Conservation (phyloP, 2,888 invertebrate genomes). For the Adela reaumurella region DNA sequence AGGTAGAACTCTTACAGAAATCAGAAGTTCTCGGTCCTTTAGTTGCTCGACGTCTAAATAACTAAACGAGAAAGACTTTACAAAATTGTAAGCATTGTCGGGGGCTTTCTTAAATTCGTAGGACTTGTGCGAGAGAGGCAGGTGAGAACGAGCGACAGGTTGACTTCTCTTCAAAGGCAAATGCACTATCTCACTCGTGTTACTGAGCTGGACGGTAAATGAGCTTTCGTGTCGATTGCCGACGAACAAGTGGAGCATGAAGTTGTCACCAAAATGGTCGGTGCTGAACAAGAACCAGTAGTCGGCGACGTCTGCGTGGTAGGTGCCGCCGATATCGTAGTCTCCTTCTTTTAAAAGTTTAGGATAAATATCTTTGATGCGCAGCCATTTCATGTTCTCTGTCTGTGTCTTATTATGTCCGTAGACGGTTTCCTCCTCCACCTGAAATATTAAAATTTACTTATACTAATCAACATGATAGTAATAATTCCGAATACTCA, state of each 20-base stretch:
- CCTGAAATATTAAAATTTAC: too few relatives aligned
- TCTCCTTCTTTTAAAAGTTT: conserved; percentile 34
- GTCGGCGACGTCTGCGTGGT: conserved; percentile 28
- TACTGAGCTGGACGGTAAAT: conserved; percentile 24
- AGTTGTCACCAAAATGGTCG: conserved; percentile 26
- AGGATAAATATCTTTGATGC: conserved; percentile 28
- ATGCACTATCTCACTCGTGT: conserved; percentile 20
- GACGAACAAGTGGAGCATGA: conserved; percentile 34
- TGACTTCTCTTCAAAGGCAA: conserved; percentile 21
- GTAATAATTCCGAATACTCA: too few relatives aligned
- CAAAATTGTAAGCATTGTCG: conserved; percentile 18
- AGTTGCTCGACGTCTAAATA: conserved; percentile 30
- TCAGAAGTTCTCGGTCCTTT: conserved; percentile 27
- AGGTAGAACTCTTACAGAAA: conserved; percentile 22
- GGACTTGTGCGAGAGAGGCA: conserved; percentile 21
- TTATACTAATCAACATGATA: too few relatives aligned
- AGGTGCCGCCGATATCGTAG: conserved; percentile 41
- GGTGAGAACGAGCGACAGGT: conserved; percentile 15
- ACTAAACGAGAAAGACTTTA: conserved; percentile 33
- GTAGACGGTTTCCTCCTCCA: conserved; percentile 13
- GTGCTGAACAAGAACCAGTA: conserved; percentile 35
- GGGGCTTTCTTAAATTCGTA: conserved; percentile 19
- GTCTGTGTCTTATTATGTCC: conserved; percentile 31
- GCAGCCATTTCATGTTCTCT: conserved; percentile 30
- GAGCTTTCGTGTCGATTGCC: conserved; percentile 24